Evolutionary conservation across 2,888 invertebrate genomes (phyloP), one percentile per base, ranked within the genome.

Genomic region (Drosophila rellima): DNA sequence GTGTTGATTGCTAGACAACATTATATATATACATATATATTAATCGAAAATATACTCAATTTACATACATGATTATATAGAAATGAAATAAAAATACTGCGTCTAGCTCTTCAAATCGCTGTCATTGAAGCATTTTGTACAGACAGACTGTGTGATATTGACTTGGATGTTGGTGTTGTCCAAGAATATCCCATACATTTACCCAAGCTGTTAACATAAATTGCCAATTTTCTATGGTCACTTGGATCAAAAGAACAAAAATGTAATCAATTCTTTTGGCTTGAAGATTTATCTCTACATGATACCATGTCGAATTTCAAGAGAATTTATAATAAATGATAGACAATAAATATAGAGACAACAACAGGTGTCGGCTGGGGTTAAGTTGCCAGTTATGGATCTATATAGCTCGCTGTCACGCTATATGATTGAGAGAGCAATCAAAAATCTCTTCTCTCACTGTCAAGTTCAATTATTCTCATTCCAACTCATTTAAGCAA

Each of bases 401-500:
- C 11, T 37, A 37, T 15, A 55, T 55, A 48, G 17, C 44, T 23
- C 42, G 23, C 45, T 74, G 73, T 74, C 73, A 74, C 75, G 75
- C 73, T 60, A 74, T 70, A 44, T 48, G 35, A 70, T 75, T 65
- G 31, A 15, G 35, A 51, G 54, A 52, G 73, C 64, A 74, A 73
- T 73, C 74, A 63, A n/a, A 44, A 54, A 55, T 59, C 63, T 64
- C 45, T 65, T 55, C 47, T 13, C 26, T 39, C 20, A 65, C 45
- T 55, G 59, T 65, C 71, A 70, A 62, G 76, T 76, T 67, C 61
- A 76, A 42, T 71, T 66, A 48, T 20, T 57, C 54, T 54, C 69
- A 35, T 45, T 39, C 31, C 50, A 48, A 35, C 48, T 39, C 71
- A 50, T 51, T 18, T 40, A 40, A 31, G 29, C 48, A 29, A 20